Base-by-base conservation (phyloP, 1,140 invertebrate genomes). In the Plodia interpunctella region DNA sequence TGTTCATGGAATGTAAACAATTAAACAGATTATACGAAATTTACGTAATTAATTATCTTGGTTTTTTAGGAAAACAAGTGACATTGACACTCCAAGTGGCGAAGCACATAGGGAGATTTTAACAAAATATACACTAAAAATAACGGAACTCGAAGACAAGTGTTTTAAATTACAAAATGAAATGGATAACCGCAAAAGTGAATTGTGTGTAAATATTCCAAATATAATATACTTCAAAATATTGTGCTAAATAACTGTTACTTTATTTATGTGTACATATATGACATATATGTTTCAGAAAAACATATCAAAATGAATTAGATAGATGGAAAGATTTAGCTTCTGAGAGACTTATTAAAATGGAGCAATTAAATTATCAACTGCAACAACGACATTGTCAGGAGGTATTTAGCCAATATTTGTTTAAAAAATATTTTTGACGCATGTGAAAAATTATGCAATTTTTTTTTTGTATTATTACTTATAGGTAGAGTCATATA, bases 241-340 rank as follows among this genome's bases (percentile, higher is more conserved):
- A 9, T 28, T 28, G 6, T 32, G 11, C 10, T 32, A 32, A 11
- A 1, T 6, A 32, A 32, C 30, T 32, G 30, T 30, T 52, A 32
- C 9, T 6, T 51, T 35, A 28, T 65, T 59, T 58, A 20, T 21
- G 17, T 30, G 32, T n/a, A n/a, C n/a, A n/a, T n/a, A 52, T 21
- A 19, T 30, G 32, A 38, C 11, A 19, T 21, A 10, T 57, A 44
- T 56, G 15, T 75, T 70, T 5, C 57, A 88, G 86, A 61, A 65
- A 62, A 38, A 76, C 63, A 18, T 78, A 69, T 64, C 77, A 80
- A 74, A 81, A 74, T 60, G 88, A 90, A 73, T 59, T 81, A 10
- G 80, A 83, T 20, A 72, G 89, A 17, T 90, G 89, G 88, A 90
- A 90, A 68, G 70, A 74, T 38, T 80, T 90, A 61, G 87, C 88